Percentiles rank a stretch among this genome's conserved stretches.
phyloP scores from a whole-genome alignment of 1,140 invertebrate genomes.

The Gonioctena quinquepunctata region DNA sequence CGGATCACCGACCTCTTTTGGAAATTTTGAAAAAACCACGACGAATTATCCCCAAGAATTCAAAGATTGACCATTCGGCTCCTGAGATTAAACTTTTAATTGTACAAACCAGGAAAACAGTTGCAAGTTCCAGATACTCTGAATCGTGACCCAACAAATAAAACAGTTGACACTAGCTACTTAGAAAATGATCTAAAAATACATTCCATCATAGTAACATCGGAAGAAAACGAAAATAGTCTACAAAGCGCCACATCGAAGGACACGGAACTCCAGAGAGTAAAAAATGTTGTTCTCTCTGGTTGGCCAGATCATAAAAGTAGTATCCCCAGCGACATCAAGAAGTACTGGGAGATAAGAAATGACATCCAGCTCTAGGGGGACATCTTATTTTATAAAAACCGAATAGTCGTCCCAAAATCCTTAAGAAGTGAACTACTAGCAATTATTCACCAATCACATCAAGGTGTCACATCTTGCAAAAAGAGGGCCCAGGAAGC shows the following conservation, averaged over 20 bases:
- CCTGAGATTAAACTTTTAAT: not conserved
- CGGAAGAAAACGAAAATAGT: not conserved
- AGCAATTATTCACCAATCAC: not conserved
- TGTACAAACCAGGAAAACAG: not conserved
- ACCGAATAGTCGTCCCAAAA: not conserved
- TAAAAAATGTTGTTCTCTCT: not conserved
- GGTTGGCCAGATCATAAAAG: not conserved
- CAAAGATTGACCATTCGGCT: slow-evolving; percentile 1
- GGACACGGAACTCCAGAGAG: not conserved
- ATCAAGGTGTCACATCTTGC: not conserved
- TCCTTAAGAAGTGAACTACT: not conserved
- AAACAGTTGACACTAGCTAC: not conserved
- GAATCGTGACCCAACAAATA: not conserved
- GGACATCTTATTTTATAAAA: not conserved
- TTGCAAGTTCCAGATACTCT: not conserved
- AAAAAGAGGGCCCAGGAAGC: not conserved
- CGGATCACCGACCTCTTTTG: slow-evolving; percentile 53
- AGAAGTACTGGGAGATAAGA: not conserved
- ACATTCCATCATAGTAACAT: not conserved
- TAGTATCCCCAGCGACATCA: not conserved
- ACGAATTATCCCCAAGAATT: slow-evolving; percentile 7
- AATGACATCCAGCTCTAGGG: not conserved
- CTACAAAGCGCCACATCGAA: not conserved
- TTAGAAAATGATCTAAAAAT: too few species aligned
- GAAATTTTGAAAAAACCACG: slow-evolving; percentile 46